Evolutionary conservation across 2,888 invertebrate genomes (phyloP).

Genomic region (Lymantria monacha): DNA sequence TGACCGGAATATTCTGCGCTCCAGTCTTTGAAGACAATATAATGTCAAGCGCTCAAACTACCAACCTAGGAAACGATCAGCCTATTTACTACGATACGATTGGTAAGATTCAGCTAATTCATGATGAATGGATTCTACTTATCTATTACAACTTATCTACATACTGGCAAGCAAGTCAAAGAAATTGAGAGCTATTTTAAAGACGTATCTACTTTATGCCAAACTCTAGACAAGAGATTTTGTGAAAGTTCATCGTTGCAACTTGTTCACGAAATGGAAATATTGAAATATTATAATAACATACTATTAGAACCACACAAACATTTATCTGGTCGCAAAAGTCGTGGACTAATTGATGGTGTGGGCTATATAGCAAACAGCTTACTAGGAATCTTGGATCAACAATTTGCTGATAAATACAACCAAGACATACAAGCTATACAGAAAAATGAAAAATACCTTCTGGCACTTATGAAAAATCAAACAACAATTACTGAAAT

Average conservation of each 20-base stretch:
- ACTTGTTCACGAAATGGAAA: too few species aligned
- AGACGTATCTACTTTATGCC: background rate
- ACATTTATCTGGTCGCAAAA: background rate
- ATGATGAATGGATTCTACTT: too few species aligned
- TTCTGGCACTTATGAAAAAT: slow-evolving; percentile 2
- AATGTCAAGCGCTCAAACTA: background rate
- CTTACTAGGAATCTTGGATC: slow-evolving; percentile 4
- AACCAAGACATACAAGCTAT: slow-evolving; percentile 1
- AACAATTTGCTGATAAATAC: slow-evolving; percentile 5
- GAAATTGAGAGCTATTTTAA: slow-evolving; percentile 1
- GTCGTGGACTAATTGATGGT: slow-evolving; percentile 5
- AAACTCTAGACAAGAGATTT: background rate
- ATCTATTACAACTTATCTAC: too few species aligned
- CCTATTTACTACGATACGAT: slow-evolving; percentile 6
- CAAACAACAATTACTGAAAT: too few species aligned
- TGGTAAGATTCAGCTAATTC: too few species aligned
- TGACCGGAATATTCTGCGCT: too few species aligned
- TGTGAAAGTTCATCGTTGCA: slow-evolving; percentile 2
- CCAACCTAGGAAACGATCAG: background rate
- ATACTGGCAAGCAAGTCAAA: slow-evolving; percentile 1
- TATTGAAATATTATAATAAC: too few species aligned
- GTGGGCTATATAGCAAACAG: slow-evolving; percentile 4
- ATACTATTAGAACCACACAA: too few species aligned
- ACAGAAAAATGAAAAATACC: slow-evolving; percentile 3
- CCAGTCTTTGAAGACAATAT: background rate